phyloP scores from a whole-genome alignment of 2,888 invertebrate genomes.

The Clepsis dumicolana region DNA sequence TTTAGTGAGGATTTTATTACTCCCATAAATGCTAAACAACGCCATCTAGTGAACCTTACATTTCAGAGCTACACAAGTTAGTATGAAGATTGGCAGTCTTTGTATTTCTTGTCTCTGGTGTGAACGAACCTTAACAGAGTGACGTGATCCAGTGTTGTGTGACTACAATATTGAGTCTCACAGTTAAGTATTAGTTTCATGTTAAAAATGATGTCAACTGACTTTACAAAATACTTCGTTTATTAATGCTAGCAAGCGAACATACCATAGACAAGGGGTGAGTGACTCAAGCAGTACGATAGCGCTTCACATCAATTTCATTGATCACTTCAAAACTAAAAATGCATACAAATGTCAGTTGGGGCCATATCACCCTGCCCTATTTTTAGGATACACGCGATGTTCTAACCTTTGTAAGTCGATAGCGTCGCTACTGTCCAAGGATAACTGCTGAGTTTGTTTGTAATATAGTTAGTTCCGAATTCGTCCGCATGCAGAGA shows the following conservation, averaged over 20 bases:
- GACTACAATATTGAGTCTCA: too few relatives aligned
- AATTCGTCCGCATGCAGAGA: background rate
- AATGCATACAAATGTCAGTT: constrained; percentile 8
- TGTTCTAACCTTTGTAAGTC: constrained; percentile 11
- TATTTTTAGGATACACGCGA: constrained; percentile 23
- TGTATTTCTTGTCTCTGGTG: too few relatives aligned
- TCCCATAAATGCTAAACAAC: too few relatives aligned
- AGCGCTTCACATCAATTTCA: background rate
- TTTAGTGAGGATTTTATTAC: too few relatives aligned
- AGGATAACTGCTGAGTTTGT: background rate
- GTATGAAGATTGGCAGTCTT: too few relatives aligned
- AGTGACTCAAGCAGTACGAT: background rate
- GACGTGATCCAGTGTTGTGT: too few relatives aligned
- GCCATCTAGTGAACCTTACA: too few relatives aligned
- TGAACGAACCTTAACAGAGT: too few relatives aligned
- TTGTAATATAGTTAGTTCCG: background rate
- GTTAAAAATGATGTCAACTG: too few relatives aligned
- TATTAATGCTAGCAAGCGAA: background rate
- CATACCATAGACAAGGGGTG: background rate
- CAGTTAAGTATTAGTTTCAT: too few relatives aligned
- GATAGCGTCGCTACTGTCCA: constrained; percentile 8
- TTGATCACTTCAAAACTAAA: background rate
- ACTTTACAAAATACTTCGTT: too few relatives aligned
- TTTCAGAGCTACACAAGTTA: too few relatives aligned
- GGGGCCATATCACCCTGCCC: constrained; percentile 5